These are phyloP conservation scores for Streptopelia turtur DNA, from an alignment of 2,797 vertebrate genomes.

Conservation along the genomic window DNA sequence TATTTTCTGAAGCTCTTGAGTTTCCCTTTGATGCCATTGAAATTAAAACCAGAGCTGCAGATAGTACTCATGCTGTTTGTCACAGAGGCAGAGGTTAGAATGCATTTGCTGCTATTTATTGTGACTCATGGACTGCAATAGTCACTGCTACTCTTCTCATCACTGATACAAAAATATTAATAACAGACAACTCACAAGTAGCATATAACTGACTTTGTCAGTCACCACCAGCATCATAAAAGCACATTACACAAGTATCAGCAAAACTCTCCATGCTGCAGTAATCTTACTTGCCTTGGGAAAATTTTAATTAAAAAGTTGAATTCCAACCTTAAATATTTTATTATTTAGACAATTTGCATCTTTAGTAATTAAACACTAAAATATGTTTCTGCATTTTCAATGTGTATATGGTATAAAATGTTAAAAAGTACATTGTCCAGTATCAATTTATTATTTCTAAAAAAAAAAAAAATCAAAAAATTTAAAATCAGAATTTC, in stretches of 20 bases:
- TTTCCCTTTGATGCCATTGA: slow-evolving; percentile 77
- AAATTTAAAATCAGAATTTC: neutral
- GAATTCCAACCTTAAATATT: slow-evolving; percentile 37
- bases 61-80: slow-evolving; percentile 71
- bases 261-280: slow-evolving; percentile 1
- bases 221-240: slow-evolving; percentile 64
- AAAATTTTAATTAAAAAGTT: slow-evolving; percentile 59
- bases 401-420: neutral
- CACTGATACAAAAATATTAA: slow-evolving; percentile 71
- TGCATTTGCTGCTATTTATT: slow-evolving; percentile 75
- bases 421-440: neutral
- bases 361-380: slow-evolving; percentile 22
- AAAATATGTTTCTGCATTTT: neutral
- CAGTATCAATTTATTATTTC: neutral
- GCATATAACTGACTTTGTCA: slow-evolving; percentile 72
- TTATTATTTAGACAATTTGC: slow-evolving; percentile 50
- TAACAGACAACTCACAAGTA: slow-evolving; percentile 71
- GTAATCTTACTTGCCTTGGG: slow-evolving; percentile 56
- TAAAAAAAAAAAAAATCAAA: no score
- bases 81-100: slow-evolving; percentile 76
- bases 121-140: slow-evolving; percentile 59
- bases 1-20: slow-evolving; percentile 74
- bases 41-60: slow-evolving; percentile 75
- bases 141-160: slow-evolving; percentile 59
- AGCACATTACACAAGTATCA: slow-evolving; percentile 23